Conservation (phyloP, 2,797 vertebrate genomes). For the Cossypha niveicapilla region DNA sequence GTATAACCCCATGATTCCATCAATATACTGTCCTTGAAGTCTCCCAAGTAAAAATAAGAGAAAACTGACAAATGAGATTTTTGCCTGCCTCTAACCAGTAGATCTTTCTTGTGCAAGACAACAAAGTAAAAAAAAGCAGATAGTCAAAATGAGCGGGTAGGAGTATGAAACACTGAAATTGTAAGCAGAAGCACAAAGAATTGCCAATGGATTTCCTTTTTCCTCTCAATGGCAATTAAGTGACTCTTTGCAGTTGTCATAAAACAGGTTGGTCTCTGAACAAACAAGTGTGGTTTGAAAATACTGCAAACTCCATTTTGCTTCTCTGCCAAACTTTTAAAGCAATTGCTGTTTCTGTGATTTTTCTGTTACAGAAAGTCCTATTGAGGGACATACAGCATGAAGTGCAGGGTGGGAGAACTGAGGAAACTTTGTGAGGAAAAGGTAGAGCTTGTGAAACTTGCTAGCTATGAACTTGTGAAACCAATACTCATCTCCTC, state of each 20-base stretch:
- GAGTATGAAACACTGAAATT: not conserved
- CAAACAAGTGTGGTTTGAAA: not conserved
- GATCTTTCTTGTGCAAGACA: not conserved
- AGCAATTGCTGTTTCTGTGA: not conserved
- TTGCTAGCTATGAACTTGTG: not conserved
- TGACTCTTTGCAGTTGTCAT: not conserved
- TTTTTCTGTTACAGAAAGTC: not conserved
- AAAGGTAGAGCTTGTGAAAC: not conserved
- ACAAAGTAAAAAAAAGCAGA: not conserved
- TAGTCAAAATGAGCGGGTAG: not conserved
- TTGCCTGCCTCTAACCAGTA: not conserved
- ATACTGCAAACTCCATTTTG: not conserved
- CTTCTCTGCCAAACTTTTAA: not conserved
- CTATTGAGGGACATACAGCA: not conserved
- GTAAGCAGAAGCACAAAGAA: not conserved
- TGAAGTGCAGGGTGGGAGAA: not conserved
- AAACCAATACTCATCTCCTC: not conserved
- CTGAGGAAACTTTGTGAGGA: not conserved
- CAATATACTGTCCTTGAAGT: not conserved
- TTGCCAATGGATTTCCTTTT: not conserved
- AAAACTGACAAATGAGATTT: not conserved
- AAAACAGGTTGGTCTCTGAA: not conserved
- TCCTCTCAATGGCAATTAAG: not conserved
- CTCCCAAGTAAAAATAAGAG: not conserved
- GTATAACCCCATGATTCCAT: not conserved